phyloP scores from a whole-genome alignment of 2,888 invertebrate species.

The Plagiodera versicolora region DNA sequence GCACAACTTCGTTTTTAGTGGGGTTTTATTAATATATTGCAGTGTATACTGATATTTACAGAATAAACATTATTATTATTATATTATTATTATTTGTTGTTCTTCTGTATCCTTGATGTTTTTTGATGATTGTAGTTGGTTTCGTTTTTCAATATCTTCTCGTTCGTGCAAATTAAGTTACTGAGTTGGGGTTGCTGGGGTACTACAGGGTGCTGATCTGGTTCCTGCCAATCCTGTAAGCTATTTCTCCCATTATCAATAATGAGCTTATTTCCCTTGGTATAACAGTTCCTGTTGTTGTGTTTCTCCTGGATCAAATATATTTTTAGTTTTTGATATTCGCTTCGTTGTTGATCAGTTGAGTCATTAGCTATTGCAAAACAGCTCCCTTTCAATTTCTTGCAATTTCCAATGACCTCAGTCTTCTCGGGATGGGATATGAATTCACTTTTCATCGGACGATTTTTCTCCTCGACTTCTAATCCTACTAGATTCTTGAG shows the following conservation, averaged over 20 bases:
- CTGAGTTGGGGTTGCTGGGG: background rate
- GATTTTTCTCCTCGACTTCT: too few relatives aligned
- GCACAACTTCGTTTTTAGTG: too few relatives aligned
- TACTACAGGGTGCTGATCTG: background rate
- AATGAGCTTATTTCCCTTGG: background rate
- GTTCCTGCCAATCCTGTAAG: background rate
- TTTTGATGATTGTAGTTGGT: too few relatives aligned
- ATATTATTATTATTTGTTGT: too few relatives aligned
- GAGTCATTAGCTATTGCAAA: background rate
- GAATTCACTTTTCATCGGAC: background rate
- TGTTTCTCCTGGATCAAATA: background rate
- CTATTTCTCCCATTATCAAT: background rate
- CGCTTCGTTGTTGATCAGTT: background rate
- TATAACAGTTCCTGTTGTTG: background rate
- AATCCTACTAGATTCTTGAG: too few relatives aligned
- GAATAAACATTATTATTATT: too few relatives aligned
- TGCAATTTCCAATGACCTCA: background rate
- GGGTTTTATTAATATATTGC: too few relatives aligned
- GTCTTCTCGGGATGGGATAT: background rate
- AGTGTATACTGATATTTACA: too few relatives aligned
- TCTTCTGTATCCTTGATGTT: too few relatives aligned
- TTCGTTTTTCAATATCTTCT: too few relatives aligned
- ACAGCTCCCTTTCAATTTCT: background rate
- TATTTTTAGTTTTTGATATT: background rate
- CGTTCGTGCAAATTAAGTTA: too few relatives aligned